Evolutionary conservation across 2,797 vertebrate species (phyloP), one percentile per base, ranked within the genome.

Genomic region (Sitta carolinensis): DNA sequence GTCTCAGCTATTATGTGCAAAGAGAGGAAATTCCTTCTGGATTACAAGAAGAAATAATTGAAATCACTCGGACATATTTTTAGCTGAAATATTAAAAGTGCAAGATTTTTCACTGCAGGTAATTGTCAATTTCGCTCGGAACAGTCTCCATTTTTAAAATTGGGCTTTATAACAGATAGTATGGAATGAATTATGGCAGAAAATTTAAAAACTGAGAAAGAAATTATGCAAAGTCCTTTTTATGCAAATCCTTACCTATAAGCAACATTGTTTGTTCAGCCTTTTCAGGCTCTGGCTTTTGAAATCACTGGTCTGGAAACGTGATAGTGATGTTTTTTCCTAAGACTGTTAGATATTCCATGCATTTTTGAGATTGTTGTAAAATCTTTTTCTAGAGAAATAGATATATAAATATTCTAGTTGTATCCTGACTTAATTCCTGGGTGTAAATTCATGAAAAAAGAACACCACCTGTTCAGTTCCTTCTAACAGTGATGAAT

Each of bases 321-420:
- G 8, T 22, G 47, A 74, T 26, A 40, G 38, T 3, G 7, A 77
- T 14, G 10, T 80, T 77, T 77, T 68, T 81, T 43, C 23, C 16
- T 42, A 29, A 81, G 43, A 36, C 20, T 70, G 5, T 72, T 83
- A 67, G 48, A 59, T 77, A 80, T 92, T 89, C 64, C 64, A 80
- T 89, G 50, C 40, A 55, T 96, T 95, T 94, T 85, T 81, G 69
- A 90, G 84, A 75, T 16, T 30, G 26, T 16, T 82, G 43, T 32
- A 58, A 72, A 54, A 19, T 54, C 8, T 92, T 38, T 92, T 87
- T 80, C 38, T 20, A 80, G 14, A 81, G 12, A 70, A 68, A 75
- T 7, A 52, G 20, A 38, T 61, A 67, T 36, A 61, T 36, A 66
- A 90, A 74, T 83, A 80, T 78, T 29, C 23, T 16, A 30, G 1